Evolutionary conservation across 2,888 invertebrate species (phyloP).

Genomic region (Lasioglossum malachurum): DNA sequence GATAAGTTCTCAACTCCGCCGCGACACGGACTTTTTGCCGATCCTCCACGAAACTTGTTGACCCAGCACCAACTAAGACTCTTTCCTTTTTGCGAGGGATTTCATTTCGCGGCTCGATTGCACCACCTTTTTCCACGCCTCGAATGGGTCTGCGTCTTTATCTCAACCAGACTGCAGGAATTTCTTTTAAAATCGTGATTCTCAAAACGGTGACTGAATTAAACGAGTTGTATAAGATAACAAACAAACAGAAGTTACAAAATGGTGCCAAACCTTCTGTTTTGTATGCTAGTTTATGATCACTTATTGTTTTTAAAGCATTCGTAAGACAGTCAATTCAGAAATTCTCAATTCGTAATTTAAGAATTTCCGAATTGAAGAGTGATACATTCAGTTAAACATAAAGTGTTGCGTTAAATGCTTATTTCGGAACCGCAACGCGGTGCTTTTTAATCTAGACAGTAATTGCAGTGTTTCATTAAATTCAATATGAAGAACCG

Average conservation of each 20-base stretch:
- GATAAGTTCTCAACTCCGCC: slow-evolving; percentile 70
- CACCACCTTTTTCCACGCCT: background rate
- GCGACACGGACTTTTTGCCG: slow-evolving; percentile 45
- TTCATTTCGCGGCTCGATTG: background rate
- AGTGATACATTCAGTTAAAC: background rate
- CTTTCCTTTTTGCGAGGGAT: background rate
- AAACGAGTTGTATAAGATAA: too few relatives aligned
- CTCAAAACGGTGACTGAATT: background rate
- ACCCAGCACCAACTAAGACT: slow-evolving; percentile 19
- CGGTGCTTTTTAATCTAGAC: background rate
- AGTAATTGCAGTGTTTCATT: slow-evolving; percentile 4
- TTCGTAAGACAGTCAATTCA: background rate
- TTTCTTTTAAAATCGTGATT: background rate
- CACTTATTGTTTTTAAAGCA: background rate
- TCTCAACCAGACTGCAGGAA: background rate
- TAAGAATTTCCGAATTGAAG: too few relatives aligned
- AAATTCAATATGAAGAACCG: slow-evolving; percentile 44
- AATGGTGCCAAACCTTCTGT: too few relatives aligned
- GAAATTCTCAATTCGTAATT: background rate
- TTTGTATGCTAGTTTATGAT: too few relatives aligned
- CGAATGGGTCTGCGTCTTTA: background rate
- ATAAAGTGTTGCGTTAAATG: background rate
- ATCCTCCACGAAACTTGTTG: slow-evolving; percentile 44
- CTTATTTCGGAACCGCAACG: background rate
- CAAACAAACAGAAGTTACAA: too few relatives aligned